A percentile compares a stretch with the other conserved stretches of the same genome.
Evolutionary conservation across 2,888 invertebrate species (phyloP).

Genomic region (Hemicrepidius hirtus): DNA sequence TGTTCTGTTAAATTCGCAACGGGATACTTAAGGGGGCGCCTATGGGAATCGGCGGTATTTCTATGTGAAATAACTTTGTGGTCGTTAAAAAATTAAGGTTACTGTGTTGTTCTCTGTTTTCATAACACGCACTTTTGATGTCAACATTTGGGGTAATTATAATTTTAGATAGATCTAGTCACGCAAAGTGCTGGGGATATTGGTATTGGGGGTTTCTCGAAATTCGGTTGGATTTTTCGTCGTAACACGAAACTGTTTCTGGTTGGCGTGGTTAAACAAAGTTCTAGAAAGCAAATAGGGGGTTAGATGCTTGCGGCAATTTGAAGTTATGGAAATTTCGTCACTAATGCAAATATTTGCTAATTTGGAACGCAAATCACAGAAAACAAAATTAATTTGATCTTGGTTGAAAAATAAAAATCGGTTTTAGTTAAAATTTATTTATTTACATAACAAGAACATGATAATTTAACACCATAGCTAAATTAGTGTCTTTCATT

Average conservation of each 20-base stretch:
- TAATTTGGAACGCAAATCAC: too few relatives aligned
- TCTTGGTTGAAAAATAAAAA: too few relatives aligned
- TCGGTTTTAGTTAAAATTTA: too few relatives aligned
- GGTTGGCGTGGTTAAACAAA: not conserved
- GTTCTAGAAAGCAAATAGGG: too few relatives aligned
- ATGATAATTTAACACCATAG: not conserved
- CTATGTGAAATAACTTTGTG: not conserved
- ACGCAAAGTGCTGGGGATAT: not conserved
- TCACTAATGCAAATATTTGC: too few relatives aligned
- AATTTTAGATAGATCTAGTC: conserved; percentile 3
- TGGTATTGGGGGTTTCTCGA: conserved; percentile 1
- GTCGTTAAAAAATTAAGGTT: conserved; percentile 18
- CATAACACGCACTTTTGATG: conserved; percentile 19
- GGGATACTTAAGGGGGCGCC: not conserved
- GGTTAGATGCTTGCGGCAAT: too few relatives aligned
- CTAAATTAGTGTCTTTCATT: not conserved
- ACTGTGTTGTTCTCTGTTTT: conserved; percentile 4
- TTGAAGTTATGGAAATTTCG: too few relatives aligned
- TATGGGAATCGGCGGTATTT: not conserved
- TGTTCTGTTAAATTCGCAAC: conserved; percentile 4
- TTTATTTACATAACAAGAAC: not conserved
- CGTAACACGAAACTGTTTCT: not conserved
- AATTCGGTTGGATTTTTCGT: not conserved
- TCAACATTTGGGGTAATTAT: conserved; percentile 16
- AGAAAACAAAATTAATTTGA: too few relatives aligned